Evolutionary conservation across 2,113 vertebrate species (phyloP).

Genomic region (Acanthochromis polyacanthus): DNA sequence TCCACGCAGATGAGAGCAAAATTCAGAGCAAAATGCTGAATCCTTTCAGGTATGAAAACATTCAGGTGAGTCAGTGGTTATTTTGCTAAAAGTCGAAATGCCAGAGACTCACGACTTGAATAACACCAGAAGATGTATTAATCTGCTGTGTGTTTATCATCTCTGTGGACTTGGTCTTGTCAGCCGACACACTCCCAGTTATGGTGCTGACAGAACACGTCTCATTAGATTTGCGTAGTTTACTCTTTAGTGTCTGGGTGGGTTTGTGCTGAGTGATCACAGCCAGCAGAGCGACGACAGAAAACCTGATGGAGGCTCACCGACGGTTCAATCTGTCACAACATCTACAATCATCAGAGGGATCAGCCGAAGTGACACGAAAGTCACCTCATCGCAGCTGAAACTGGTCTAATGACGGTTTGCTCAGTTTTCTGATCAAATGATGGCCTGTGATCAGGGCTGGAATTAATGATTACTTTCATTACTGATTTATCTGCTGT

Average conservation of each 20-base stretch:
- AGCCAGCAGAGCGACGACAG: neutral
- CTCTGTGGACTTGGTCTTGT: neutral
- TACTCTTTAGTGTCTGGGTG: neutral
- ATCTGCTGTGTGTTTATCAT: neutral
- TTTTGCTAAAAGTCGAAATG: neutral
- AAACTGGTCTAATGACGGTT: neutral
- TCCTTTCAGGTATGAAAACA: too few relatives aligned
- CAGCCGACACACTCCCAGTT: neutral
- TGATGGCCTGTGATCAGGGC: neutral
- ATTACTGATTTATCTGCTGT: too few relatives aligned
- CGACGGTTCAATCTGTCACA: neutral
- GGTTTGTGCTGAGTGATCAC: neutral
- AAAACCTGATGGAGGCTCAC: neutral
- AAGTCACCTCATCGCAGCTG: neutral
- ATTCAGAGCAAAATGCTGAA: too few relatives aligned
- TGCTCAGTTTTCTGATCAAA: neutral
- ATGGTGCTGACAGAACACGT: constrained; percentile 2
- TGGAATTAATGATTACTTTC: too few relatives aligned
- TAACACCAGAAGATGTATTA: neutral
- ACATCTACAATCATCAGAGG: neutral
- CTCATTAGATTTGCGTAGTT: constrained; percentile 5
- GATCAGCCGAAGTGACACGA: neutral
- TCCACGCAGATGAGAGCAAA: too few relatives aligned
- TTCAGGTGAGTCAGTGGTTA: neutral
- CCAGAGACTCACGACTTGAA: neutral